Conservation (phyloP, 2,888 invertebrate genomes). For the Tridacna crocea region DNA sequence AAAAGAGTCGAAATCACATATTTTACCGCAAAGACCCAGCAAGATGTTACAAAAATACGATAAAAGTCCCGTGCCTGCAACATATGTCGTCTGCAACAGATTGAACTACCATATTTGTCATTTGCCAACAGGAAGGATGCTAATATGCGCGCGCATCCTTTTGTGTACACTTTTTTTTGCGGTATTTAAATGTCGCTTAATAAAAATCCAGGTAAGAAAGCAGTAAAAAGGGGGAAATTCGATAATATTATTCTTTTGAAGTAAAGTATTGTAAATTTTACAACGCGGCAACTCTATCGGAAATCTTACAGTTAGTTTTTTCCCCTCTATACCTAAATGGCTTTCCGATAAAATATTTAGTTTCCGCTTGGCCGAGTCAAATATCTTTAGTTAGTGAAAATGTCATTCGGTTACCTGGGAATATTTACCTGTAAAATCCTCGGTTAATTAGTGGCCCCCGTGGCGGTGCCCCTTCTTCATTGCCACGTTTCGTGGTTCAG, state of each 20-base stretch:
- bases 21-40: background rate
- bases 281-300: background rate
- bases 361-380: constrained; percentile 18
- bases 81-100: constrained; percentile 23
- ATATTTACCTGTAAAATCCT: constrained; percentile 51
- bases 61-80: background rate
- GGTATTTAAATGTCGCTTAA: constrained; percentile 33
- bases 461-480: constrained; percentile 62
- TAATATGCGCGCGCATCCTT: constrained; percentile 47
- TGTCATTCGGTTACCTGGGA: constrained; percentile 46
- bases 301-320: constrained; percentile 12
- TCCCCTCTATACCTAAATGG: constrained; percentile 1
- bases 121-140: constrained; percentile 4
- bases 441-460: constrained; percentile 53
- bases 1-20: background rate
- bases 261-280: background rate
- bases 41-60: constrained; percentile 15
- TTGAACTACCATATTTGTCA: constrained; percentile 5
- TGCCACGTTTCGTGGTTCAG: constrained; percentile 67
- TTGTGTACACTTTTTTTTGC: constrained; percentile 27
- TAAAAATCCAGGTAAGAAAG: constrained; percentile 11
- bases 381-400: constrained; percentile 14
- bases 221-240: background rate
- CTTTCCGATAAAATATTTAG: constrained; percentile 14
- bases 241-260: background rate